Evolutionary conservation across 2,888 invertebrate genomes (phyloP).

Genomic region (Athripsodes cinereus): DNA sequence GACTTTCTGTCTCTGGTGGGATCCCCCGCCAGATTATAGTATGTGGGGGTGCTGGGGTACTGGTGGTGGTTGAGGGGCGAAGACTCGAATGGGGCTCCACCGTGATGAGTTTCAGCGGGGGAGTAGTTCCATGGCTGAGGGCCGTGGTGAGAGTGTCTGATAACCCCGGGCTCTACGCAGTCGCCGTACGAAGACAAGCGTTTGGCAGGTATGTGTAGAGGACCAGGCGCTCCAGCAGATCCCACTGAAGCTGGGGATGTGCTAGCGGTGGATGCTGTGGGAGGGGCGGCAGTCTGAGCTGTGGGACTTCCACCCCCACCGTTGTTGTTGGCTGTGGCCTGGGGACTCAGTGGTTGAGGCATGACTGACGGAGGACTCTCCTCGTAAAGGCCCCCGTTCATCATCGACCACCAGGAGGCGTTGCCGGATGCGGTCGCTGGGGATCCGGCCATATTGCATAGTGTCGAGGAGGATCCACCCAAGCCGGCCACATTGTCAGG

Average conservation of each 20-base stretch:
- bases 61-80: conserved; percentile 61
- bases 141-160: conserved; percentile 66
- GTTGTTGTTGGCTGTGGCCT: conserved; percentile 31
- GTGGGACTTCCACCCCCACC: conserved; percentile 30
- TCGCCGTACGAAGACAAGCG: conserved; percentile 52
- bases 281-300: conserved; percentile 56
- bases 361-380: conserved; percentile 52
- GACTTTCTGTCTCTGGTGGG: conserved; percentile 56
- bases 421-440: conserved; percentile 78
- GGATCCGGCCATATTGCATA: conserved; percentile 63
- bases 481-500: conserved; percentile 66
- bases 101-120: conserved; percentile 54
- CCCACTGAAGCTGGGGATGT: conserved; percentile 56
- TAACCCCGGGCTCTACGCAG: conserved; percentile 63
- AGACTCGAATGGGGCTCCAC: conserved; percentile 50
- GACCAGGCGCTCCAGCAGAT: conserved; percentile 65
- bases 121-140: conserved; percentile 68
- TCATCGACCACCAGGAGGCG: conserved; percentile 81
- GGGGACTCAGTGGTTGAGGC: conserved; percentile 38
- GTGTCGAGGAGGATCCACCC: conserved; percentile 57
- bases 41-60: conserved; percentile 64
- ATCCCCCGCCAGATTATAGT: conserved; percentile 67
- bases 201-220: conserved; percentile 86
- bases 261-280: conserved; percentile 55
- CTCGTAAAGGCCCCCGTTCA: conserved; percentile 77